A percentile compares a stretch with the other conserved stretches of the same genome.
Conservation (phyloP, 2,113 vertebrate species). For the Probosciger aterrimus region DNA sequence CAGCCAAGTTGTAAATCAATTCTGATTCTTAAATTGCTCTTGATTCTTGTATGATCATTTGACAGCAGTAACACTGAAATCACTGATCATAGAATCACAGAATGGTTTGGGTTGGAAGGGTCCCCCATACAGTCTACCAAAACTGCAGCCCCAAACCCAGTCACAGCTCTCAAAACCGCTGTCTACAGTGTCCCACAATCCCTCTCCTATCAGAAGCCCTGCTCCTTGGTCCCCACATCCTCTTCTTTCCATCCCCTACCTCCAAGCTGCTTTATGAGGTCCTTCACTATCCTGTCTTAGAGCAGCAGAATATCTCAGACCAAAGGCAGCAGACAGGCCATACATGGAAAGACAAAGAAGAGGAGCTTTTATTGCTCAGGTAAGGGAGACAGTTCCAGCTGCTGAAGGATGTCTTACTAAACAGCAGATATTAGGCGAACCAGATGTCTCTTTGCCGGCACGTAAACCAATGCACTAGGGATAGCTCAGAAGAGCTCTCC, state of each 20-base stretch:
- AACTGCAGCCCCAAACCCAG: background rate
- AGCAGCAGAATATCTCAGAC: background rate
- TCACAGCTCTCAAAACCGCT: background rate
- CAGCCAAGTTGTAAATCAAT: background rate
- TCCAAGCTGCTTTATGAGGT: background rate
- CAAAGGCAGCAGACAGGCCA: background rate
- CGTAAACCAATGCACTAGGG: rapidly evolving
- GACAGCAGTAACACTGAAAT: background rate
- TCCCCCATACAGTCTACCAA: background rate
- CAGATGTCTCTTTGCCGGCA: background rate
- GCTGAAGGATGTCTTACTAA: background rate
- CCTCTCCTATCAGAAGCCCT: background rate
- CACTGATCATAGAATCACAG: background rate
- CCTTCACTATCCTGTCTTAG: background rate
- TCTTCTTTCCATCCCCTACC: background rate
- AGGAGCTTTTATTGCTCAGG: background rate
- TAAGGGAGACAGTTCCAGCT: background rate
- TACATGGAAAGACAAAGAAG: background rate
- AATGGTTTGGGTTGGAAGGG: background rate
- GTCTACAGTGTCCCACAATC: too few species aligned
- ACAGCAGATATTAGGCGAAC: background rate
- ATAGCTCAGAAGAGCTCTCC: background rate
- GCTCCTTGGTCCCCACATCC: background rate
- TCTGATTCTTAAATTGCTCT: background rate
- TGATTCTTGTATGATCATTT: background rate